Evolutionary conservation across 2,888 invertebrate genomes (phyloP), one percentile per base, ranked within the genome.

Genomic region (Hemistola chrysoprasaria): DNA sequence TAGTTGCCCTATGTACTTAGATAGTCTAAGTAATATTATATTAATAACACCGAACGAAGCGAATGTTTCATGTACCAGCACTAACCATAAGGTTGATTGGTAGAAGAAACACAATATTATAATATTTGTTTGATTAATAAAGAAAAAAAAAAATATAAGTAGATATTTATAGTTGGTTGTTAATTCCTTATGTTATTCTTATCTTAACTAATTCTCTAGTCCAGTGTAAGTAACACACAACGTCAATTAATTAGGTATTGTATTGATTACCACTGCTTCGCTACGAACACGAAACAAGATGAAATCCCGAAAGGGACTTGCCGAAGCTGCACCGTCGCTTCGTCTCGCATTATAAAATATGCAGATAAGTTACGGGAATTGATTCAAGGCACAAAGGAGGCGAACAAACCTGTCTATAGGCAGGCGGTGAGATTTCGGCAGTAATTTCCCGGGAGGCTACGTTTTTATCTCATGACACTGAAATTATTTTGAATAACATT

Each of bases 291-390:
- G 45, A 61, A 68, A 65, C 62, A 64, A 58, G 65, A 62, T 65
- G 53, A 65, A 67, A 57, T 70, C 72, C 71, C 75, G 55, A 56
- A 64, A 67, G 71, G 64, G 66, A 62, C 65, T 63, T 69, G 56
- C 57, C 65, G 63, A 65, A 65, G 66, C 62, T 75, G 75, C 72
- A 74, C 57, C 75, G 72, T 76, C 77, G 75, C 77, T 77, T 72
- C 77, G 75, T 68, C 73, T 81, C 77, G 73, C 74, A 69, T 81
- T 83, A 83, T 87, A 83, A 86, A 86, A 85, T 85, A 86, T 87
- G 86, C 80, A 87, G 78, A 86, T 84, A 84, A 80, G 85, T 84
- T 79, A 82, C 78, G 83, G 85, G 86, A 85, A 87, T 87, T 86
- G 86, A 87, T 87, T 86, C 82, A 65, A 71, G 73, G 78, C 83